Evolutionary conservation across 2,797 vertebrate species (phyloP), one percentile per base, ranked within the genome.

Genomic region (Siniperca undulata): DNA sequence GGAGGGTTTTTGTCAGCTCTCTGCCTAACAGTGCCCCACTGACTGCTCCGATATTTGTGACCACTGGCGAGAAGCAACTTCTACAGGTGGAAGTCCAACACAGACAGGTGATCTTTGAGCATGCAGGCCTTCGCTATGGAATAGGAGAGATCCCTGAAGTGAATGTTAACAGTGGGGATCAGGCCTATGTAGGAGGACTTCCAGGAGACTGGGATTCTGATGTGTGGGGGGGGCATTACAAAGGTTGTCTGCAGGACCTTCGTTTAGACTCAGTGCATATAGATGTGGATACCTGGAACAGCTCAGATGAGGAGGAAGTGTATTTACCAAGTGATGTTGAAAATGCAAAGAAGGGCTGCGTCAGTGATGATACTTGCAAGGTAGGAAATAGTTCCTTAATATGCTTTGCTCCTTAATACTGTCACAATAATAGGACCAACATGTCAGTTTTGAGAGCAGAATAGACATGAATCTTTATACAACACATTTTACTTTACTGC

Each of bases 161-260:
- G 38, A 78, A 64, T 36, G 84, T 96, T 12, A 20, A 81, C 27
- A 82, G 81, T 9, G 96, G 96, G 24, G 95, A 95, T 8, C 79
- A 90, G 70, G 90, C 96, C 24, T 95, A 95, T 0, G 78, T 98
- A 4, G 98, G 97, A 0, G 97, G 97, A 17, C 91, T 96, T 70
- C 95, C 94, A 0, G 60, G 61, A 55, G 80, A 92, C 0, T 86
- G 74, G 3, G 91, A 85, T 6, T 34, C 91, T 12, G 86, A 62
- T 4, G 13, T 34, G 1, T 98, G 97, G 97, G 97, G 97, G 0
- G 98, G 97, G 0, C 89, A 93, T 76, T 98, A 97, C 86, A 98
- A 97, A 90, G 98, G 98, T 48, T 99, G 98, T 77, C 93, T 99
- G 86, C 98, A 99, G 93, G 98, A 99, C 71, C 22, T 99, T 38